These are phyloP conservation scores for Cephus rjabovi DNA, from an alignment of 2,888 invertebrate genomes.

Conservation along the genomic window DNA sequence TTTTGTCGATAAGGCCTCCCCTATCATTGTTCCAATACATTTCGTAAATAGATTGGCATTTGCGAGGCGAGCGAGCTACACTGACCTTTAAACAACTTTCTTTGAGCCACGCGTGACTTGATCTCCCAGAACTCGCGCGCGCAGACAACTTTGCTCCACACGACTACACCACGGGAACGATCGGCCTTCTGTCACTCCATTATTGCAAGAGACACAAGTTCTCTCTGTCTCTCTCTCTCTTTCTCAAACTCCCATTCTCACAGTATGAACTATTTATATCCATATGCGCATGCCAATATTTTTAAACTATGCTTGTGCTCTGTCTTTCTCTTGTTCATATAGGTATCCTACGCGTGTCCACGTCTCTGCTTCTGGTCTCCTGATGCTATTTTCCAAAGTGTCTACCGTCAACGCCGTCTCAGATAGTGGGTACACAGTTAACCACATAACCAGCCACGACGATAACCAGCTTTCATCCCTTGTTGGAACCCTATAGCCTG, in stretches of 20 bases:
- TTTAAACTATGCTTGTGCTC: background rate
- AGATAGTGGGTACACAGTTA: background rate
- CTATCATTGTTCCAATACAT: slow-evolving; percentile 55
- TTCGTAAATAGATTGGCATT: slow-evolving; percentile 62
- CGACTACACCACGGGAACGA: background rate
- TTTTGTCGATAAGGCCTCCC: background rate
- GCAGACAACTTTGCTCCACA: background rate
- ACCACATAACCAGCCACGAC: background rate
- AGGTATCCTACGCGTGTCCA: background rate
- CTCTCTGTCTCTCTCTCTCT: background rate
- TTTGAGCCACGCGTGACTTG: slow-evolving; percentile 55
- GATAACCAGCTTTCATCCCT: background rate
- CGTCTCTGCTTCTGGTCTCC: background rate
- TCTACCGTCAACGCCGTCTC: background rate
- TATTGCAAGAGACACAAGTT: background rate
- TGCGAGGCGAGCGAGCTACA: slow-evolving; percentile 55
- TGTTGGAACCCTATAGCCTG: background rate
- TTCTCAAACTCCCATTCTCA: background rate
- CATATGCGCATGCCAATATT: background rate
- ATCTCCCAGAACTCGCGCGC: slow-evolving; percentile 36
- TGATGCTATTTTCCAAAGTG: background rate
- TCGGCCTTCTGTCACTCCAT: background rate
- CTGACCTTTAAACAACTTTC: slow-evolving; percentile 62
- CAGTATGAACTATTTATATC: background rate
- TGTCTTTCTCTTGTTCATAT: background rate